phyloP scores from a whole-genome alignment of 2,888 invertebrate species.

The Clanis bilineata region DNA sequence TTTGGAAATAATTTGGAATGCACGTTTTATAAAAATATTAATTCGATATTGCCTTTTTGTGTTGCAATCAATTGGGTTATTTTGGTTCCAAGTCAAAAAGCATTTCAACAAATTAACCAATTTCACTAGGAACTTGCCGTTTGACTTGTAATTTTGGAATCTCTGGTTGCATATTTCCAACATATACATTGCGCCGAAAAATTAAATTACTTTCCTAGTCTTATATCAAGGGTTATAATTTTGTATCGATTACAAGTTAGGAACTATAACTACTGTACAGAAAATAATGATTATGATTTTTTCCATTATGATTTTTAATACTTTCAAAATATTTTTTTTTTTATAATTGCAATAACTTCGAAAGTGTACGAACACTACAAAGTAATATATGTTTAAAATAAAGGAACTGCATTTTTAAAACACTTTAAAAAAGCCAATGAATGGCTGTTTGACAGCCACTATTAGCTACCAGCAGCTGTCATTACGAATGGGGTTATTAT shows the following conservation, averaged over 20 bases:
- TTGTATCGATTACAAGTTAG: constrained; percentile 78
- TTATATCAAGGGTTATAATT: constrained; percentile 72
- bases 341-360: constrained; percentile 31
- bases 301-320: constrained; percentile 40
- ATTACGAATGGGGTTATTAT: constrained; percentile 46
- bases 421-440: constrained; percentile 35
- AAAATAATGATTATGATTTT: constrained; percentile 35
- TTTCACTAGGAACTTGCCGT: too few relatives aligned
- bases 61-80: neutral
- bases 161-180: constrained; percentile 8
- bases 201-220: constrained; percentile 64
- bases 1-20: neutral
- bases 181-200: constrained; percentile 32
- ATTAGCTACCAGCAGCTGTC: constrained; percentile 50
- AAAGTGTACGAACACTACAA: constrained; percentile 28
- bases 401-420: constrained; percentile 45
- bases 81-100: too few relatives aligned
- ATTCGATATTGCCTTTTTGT: neutral
- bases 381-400: constrained; percentile 24
- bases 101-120: too few relatives aligned
- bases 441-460: constrained; percentile 63
- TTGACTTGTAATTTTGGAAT: neutral
- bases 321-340: constrained; percentile 50
- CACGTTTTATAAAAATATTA: neutral
- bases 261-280: constrained; percentile 80